phyloP scores from a whole-genome alignment of 2,113 vertebrate species.

The Pao palembangensis region DNA sequence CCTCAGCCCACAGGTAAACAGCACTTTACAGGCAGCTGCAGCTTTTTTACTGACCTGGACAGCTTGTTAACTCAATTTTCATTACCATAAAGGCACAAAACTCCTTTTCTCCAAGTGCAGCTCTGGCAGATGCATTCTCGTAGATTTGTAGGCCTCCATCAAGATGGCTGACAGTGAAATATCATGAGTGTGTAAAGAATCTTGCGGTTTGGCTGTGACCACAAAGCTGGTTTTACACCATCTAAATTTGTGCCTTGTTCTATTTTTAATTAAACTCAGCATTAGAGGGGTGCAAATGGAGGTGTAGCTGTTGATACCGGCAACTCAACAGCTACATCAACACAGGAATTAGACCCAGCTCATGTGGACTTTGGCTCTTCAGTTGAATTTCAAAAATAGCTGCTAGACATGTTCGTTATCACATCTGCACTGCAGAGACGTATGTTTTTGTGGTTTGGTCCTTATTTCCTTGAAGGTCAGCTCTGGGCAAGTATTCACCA shows the following conservation, averaged over 20 bases:
- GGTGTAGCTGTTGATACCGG: not conserved
- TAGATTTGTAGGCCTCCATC: too few relatives aligned
- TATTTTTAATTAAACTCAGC: not conserved
- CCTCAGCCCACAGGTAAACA: conserved; percentile 48
- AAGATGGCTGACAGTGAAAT: too few relatives aligned
- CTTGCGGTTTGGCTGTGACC: too few relatives aligned
- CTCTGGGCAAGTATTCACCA: too few relatives aligned
- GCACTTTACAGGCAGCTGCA: not conserved
- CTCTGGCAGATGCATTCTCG: too few relatives aligned
- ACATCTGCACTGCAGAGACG: not conserved
- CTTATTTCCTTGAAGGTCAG: too few relatives aligned
- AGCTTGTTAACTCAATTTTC: not conserved
- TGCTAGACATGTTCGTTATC: too few relatives aligned
- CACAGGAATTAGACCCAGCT: conserved; percentile 1
- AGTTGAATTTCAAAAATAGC: conserved; percentile 5
- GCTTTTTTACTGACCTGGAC: too few relatives aligned
- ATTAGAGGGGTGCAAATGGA: not conserved
- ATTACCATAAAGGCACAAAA: not conserved
- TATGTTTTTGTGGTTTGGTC: not conserved
- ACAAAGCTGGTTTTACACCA: too few relatives aligned
- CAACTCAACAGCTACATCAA: conserved; percentile 11
- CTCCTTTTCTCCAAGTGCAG: too few relatives aligned
- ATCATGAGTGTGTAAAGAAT: too few relatives aligned
- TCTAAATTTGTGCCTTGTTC: not conserved
- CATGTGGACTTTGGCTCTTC: not conserved